phyloP scores from a whole-genome alignment of 2,797 vertebrate species.

The Amblyopsis hoosieri region DNA sequence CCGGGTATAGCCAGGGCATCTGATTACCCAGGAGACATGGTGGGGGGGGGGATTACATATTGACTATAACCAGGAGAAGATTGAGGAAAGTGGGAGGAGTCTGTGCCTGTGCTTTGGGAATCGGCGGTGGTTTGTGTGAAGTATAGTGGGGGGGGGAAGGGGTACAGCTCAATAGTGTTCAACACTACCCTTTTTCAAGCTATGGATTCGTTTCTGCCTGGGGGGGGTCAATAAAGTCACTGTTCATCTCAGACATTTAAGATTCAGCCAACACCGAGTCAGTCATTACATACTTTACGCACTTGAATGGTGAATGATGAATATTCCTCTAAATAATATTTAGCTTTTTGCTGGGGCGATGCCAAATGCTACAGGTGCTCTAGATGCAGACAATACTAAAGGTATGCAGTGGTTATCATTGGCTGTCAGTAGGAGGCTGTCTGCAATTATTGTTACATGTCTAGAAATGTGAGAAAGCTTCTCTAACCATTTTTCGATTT shows the following conservation, averaged over 20 bases:
- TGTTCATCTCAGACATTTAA: slow-evolving; percentile 26
- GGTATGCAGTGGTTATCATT: not conserved
- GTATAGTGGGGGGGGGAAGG: not conserved
- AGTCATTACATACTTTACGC: slow-evolving; percentile 18
- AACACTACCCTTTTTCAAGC: slow-evolving; percentile 5
- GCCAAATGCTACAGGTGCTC: slow-evolving; percentile 7
- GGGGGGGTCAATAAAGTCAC: slow-evolving; percentile 10
- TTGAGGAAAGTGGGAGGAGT: not conserved
- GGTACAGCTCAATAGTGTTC: not conserved
- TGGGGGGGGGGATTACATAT: slow-evolving; percentile 6
- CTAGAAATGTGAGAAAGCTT: not conserved
- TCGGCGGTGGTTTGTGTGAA: not conserved
- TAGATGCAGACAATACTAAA: not conserved
- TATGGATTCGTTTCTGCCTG: not conserved
- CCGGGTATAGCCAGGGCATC: not conserved
- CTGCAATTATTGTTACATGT: not conserved
- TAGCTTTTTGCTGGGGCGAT: not conserved
- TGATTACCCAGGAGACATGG: slow-evolving; percentile 24
- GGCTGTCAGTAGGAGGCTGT: not conserved
- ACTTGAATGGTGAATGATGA: not conserved
- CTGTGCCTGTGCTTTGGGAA: not conserved
- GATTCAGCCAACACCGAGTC: slow-evolving; percentile 16
- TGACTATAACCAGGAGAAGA: slow-evolving; percentile 47
- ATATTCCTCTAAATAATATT: slow-evolving; percentile 13
- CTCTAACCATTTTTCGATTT: not conserved